Evolutionary conservation across 2,113 vertebrate genomes (phyloP).

Genomic region (Aptenodytes forsteri): DNA sequence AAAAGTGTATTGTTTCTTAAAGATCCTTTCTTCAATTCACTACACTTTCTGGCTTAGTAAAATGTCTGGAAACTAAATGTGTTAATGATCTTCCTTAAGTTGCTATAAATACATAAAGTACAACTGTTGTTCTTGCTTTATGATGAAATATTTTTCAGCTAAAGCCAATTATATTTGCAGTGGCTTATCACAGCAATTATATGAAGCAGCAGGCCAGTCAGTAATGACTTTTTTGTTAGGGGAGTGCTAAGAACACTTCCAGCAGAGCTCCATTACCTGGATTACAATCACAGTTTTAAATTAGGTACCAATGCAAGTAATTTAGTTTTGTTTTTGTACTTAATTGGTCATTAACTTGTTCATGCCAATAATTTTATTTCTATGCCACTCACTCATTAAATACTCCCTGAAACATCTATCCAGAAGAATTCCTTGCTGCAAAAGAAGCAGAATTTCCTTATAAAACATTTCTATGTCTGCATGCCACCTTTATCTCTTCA

Average conservation of each 20-base stretch:
- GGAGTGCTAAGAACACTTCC: conserved; percentile 69
- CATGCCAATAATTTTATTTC: conserved; percentile 70
- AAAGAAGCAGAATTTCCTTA: not conserved
- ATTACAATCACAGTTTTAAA: conserved; percentile 70
- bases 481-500: not conserved
- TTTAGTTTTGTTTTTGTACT: conserved; percentile 62
- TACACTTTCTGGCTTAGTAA: conserved; percentile 13
- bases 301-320: conserved; percentile 59
- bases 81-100: conserved; percentile 58
- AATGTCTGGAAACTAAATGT: conserved; percentile 34
- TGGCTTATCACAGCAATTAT: conserved; percentile 79
- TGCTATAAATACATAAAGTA: conserved; percentile 69
- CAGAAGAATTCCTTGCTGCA: not conserved
- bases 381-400: conserved; percentile 43
- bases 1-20: conserved; percentile 3
- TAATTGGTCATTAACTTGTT: conserved; percentile 72
- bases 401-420: conserved; percentile 26
- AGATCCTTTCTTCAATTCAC: conserved; percentile 5
- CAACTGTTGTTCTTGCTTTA: conserved; percentile 62
- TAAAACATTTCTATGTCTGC: not conserved
- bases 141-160: conserved; percentile 64
- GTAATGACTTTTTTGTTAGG: conserved; percentile 73
- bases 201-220: conserved; percentile 72
- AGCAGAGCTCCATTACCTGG: conserved; percentile 68
- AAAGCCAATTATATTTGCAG: conserved; percentile 76